These are phyloP conservation scores for Sarotherodon lohbergeri DNA, from an alignment of 2,113 vertebrate species.

Conservation along the genomic window DNA sequence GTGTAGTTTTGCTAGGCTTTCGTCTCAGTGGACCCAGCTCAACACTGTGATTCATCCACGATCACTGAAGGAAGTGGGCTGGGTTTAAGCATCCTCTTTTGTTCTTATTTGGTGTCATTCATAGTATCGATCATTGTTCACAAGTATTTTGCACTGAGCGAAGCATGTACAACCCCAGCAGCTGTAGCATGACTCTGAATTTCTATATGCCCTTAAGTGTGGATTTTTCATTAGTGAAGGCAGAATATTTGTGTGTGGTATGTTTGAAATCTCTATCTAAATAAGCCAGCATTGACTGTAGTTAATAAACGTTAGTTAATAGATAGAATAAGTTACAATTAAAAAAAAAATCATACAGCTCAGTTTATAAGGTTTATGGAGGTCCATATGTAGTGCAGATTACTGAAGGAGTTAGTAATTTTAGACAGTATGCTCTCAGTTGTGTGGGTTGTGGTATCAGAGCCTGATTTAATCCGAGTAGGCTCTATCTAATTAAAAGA, in stretches of 20 bases:
- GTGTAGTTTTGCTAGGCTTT: constrained; percentile 14
- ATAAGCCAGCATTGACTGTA: background rate
- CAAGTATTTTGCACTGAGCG: background rate
- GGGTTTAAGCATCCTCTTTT: background rate
- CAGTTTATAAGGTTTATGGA: background rate
- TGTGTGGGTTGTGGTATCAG: background rate
- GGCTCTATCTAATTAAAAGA: background rate
- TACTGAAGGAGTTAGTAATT: background rate
- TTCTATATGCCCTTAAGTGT: background rate
- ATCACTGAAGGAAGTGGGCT: background rate
- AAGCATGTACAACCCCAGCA: background rate
- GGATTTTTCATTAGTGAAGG: background rate
- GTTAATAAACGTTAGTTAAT: background rate
- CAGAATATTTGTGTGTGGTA: background rate
- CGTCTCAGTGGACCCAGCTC: constrained; percentile 7
- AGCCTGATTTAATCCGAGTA: background rate
- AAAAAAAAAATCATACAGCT: background rate
- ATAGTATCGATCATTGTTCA: background rate
- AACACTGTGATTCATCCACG: background rate
- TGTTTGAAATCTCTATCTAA: background rate
- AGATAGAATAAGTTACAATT: background rate
- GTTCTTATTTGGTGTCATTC: background rate
- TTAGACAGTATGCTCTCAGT: background rate
- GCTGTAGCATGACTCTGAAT: background rate
- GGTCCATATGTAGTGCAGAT: background rate